A percentile compares a stretch with the other conserved stretches of the same genome.
phyloP scores from a whole-genome alignment of 2,797 vertebrate species.

The Liparis tanakae region DNA sequence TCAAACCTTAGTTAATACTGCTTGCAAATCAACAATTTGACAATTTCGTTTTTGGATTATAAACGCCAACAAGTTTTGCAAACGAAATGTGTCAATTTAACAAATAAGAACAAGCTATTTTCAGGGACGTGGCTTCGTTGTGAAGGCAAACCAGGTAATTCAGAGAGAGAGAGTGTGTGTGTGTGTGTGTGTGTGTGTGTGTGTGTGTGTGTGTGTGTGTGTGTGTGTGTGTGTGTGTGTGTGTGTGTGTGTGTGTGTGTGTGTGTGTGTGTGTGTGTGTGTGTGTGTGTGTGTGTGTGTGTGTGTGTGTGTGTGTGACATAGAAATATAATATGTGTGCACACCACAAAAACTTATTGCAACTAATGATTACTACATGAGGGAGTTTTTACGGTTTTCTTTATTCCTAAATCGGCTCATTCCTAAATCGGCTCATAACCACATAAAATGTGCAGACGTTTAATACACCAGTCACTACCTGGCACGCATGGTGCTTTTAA shows the following conservation, averaged over 20 bases:
- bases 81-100: conserved; percentile 8
- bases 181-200: background rate
- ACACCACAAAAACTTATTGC: background rate
- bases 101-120: conserved; percentile 7
- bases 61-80: conserved; percentile 1
- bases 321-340: background rate
- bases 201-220: background rate
- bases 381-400: no score
- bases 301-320: background rate
- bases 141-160: background rate
- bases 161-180: background rate
- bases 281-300: background rate
- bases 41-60: conserved; percentile 20
- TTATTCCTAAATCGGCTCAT: background rate
- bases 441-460: conserved; percentile 15
- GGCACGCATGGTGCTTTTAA: background rate
- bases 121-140: background rate
- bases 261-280: background rate
- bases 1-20: conserved; percentile 1
- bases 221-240: background rate
- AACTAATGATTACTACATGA: background rate
- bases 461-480: conserved; percentile 1
- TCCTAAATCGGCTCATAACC: background rate
- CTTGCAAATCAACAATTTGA: conserved; percentile 26
- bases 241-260: background rate